Evolutionary conservation across 2,113 vertebrate genomes (phyloP).

Genomic region (Perccottus glenii): DNA sequence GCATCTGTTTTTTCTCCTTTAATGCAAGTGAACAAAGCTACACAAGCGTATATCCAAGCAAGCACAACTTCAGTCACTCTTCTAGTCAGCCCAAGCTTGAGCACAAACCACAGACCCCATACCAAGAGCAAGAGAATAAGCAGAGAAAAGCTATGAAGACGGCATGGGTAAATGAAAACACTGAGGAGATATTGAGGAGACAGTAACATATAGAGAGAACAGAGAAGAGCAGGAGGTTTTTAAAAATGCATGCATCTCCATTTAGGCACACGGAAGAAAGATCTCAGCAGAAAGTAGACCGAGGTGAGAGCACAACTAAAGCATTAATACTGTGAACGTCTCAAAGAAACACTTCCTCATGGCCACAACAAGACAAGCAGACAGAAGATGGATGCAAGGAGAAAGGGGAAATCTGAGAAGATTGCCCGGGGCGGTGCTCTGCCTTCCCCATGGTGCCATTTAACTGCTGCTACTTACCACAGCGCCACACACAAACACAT

Average conservation of each 20-base stretch:
- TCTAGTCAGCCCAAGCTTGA: not conserved
- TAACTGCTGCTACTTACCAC: constrained; percentile 43
- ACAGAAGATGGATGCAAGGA: not conserved
- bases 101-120: constrained; percentile 16
- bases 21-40: no score
- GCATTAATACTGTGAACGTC: constrained; percentile 5
- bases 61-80: constrained; percentile 8
- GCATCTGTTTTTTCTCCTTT: no score
- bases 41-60: not conserved
- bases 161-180: not conserved
- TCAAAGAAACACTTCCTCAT: constrained; percentile 12
- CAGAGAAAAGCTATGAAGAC: constrained; percentile 6
- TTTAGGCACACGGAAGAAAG: constrained; percentile 28
- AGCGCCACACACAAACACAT: constrained; percentile 9
- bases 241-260: constrained; percentile 62
- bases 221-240: constrained; percentile 25
- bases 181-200: constrained; percentile 25
- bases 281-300: constrained; percentile 21
- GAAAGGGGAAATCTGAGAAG: not conserved
- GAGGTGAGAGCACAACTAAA: constrained; percentile 34
- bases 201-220: constrained; percentile 15
- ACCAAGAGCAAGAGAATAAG: not conserved
- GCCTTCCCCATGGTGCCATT: constrained; percentile 35
- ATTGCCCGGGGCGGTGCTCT: constrained; percentile 18
- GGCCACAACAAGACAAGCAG: not conserved